Evolutionary conservation across 2,113 vertebrate genomes (phyloP).

Genomic region (Prionailurus viverrinus): DNA sequence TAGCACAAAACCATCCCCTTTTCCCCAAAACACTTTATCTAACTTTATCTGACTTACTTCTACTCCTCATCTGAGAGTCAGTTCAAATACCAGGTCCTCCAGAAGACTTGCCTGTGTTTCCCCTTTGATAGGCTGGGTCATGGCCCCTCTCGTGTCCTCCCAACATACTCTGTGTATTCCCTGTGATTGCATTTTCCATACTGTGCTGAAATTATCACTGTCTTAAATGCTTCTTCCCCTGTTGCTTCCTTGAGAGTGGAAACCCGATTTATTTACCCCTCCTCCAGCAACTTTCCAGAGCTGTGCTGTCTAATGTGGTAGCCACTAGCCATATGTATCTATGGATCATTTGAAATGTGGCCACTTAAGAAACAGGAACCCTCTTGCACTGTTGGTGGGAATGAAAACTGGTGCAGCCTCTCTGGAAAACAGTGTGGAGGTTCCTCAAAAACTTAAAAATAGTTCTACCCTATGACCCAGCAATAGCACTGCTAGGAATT

Average conservation of each 20-base stretch:
- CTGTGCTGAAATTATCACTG: background rate
- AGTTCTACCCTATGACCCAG: too few relatives aligned
- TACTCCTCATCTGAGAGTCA: background rate
- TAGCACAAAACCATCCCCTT: background rate
- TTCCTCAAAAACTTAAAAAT: too few relatives aligned
- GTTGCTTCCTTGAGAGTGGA: background rate
- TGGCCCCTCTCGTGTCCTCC: background rate
- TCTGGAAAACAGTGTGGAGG: too few relatives aligned
- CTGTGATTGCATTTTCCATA: background rate
- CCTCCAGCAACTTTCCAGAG: background rate
- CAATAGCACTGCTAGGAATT: too few relatives aligned
- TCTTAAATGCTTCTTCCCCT: background rate
- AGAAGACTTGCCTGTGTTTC: background rate
- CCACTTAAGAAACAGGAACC: background rate
- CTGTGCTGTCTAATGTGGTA: background rate
- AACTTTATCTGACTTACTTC: background rate
- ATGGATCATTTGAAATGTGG: background rate
- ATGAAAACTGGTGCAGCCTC: too few relatives aligned
- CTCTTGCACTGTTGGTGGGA: too few relatives aligned
- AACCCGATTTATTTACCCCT: background rate
- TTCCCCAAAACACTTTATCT: background rate
- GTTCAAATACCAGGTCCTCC: background rate
- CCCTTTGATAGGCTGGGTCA: background rate
- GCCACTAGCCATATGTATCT: background rate
- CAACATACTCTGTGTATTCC: background rate